Evolutionary conservation across 2,888 invertebrate species (phyloP).

Genomic region (Sialis lutaria): DNA sequence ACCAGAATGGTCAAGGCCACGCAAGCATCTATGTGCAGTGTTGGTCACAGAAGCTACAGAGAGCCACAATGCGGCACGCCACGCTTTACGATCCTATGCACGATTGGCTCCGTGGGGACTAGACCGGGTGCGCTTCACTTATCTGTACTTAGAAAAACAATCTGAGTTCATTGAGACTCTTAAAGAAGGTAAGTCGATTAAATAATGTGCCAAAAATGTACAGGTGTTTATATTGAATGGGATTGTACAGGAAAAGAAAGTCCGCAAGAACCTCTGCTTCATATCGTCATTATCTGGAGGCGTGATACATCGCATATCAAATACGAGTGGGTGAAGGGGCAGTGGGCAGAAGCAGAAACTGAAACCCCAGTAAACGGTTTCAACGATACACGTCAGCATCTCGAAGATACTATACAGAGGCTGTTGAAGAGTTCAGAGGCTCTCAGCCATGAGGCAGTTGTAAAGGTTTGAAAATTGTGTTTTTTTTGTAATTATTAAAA

Average conservation of each 20-base stretch:
- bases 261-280: constrained; percentile 46
- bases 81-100: constrained; percentile 53
- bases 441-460: constrained; percentile 58
- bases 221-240: constrained; percentile 2
- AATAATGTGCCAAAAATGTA: background rate
- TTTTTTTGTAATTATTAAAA: background rate
- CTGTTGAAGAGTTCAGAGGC: constrained; percentile 56
- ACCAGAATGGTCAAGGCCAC: constrained; percentile 63
- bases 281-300: constrained; percentile 82
- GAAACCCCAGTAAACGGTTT: constrained; percentile 23
- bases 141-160: constrained; percentile 74
- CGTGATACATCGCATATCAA: constrained; percentile 70
- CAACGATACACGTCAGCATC: constrained; percentile 53
- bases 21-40: constrained; percentile 60
- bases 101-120: constrained; percentile 43
- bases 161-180: constrained; percentile 63
- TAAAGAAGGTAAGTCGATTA: constrained; percentile 29
- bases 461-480: constrained; percentile 35
- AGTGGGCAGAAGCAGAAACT: constrained; percentile 36
- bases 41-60: constrained; percentile 51
- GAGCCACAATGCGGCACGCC: constrained; percentile 40
- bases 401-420: constrained; percentile 54
- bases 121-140: constrained; percentile 68
- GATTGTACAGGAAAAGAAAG: constrained; percentile 30
- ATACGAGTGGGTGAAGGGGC: constrained; percentile 75